These are phyloP conservation scores for Suncus etruscus DNA, from an alignment of 2,113 vertebrate genomes.

Conservation along the genomic window DNA sequence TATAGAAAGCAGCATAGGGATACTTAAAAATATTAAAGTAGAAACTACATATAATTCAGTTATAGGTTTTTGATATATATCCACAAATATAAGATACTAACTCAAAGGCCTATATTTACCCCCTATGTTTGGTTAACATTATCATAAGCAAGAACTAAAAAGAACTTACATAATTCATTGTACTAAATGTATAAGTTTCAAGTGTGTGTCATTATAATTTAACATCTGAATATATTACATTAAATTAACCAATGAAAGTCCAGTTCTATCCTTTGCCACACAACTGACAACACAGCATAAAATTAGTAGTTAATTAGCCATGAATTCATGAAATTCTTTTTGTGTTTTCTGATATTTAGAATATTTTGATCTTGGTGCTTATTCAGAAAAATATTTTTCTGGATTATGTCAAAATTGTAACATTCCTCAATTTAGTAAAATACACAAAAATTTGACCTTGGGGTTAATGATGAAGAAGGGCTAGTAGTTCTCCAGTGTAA, in stretches of 20 bases:
- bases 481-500: not conserved
- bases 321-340: not conserved
- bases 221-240: too few species aligned
- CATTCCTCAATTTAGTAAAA: not conserved
- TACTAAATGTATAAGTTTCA: not conserved
- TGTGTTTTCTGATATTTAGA: not conserved
- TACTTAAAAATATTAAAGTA: too few species aligned
- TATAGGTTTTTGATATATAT: too few species aligned
- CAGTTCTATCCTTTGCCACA: not conserved
- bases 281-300: not conserved
- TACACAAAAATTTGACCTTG: too few species aligned
- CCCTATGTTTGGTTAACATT: too few species aligned
- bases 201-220: not conserved
- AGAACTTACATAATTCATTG: not conserved
- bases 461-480: too few species aligned
- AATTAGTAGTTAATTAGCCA: not conserved
- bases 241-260: not conserved
- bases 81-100: too few species aligned
- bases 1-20: too few species aligned
- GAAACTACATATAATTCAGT: too few species aligned
- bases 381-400: not conserved
- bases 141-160: too few species aligned
- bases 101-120: too few species aligned
- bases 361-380: not conserved
- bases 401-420: not conserved